phyloP scores from a whole-genome alignment of 2,113 vertebrate genomes.

The Dicentrarchus labrax region DNA sequence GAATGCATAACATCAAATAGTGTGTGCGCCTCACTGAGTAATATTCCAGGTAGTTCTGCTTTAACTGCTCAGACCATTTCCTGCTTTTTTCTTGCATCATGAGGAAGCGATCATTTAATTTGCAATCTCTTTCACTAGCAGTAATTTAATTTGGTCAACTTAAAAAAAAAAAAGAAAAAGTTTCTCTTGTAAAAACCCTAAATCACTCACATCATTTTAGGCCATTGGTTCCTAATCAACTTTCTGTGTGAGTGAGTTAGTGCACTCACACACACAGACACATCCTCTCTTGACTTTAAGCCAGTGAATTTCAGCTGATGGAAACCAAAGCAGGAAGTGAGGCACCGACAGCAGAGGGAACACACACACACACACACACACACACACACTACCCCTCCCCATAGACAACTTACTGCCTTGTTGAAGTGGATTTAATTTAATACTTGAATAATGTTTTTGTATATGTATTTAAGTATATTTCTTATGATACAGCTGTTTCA shows the following conservation, averaged over 20 bases:
- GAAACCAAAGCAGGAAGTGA: conserved; percentile 63
- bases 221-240: conserved; percentile 39
- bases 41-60: not conserved
- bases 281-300: conserved; percentile 31
- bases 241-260: conserved; percentile 4
- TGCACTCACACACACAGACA: conserved; percentile 10
- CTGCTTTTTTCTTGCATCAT: conserved; percentile 16
- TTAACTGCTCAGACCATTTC: not conserved
- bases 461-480: not conserved
- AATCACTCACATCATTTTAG: conserved; percentile 43
- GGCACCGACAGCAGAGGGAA: conserved; percentile 22
- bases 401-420: not conserved
- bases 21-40: not conserved
- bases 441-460: not conserved
- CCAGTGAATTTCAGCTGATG: conserved; percentile 54
- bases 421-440: not conserved
- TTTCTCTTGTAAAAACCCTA: conserved; percentile 13
- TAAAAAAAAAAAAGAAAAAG: not conserved
- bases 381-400: not conserved
- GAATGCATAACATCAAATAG: not conserved
- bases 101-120: conserved; percentile 47
- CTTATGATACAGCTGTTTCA: not conserved
- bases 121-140: not conserved
- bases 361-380: not conserved
- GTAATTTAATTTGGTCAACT: conserved; percentile 28